Evolutionary conservation across 2,888 invertebrate species (phyloP).

Genomic region (Caenorhabditis afra): DNA sequence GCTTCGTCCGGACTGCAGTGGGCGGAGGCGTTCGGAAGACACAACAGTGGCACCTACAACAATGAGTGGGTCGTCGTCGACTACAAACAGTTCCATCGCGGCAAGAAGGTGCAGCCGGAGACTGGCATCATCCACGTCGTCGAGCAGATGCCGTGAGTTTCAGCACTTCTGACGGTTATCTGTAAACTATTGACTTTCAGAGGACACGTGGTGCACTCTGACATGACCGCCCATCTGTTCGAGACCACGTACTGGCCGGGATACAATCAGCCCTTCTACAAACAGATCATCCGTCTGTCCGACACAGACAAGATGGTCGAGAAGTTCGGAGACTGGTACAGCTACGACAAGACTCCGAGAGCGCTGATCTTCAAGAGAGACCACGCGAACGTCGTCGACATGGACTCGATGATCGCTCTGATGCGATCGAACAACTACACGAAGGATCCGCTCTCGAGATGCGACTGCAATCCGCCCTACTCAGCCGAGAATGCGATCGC

Average conservation of each 20-base stretch:
- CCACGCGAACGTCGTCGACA: conserved; percentile 83
- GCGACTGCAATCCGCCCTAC: conserved; percentile 86
- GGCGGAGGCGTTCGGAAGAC: conserved; percentile 83
- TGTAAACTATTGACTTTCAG: conserved; percentile 58
- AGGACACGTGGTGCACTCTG: conserved; percentile 72
- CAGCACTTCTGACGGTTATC: no score
- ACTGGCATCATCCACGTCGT: conserved; percentile 85
- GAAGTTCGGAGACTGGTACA: conserved; percentile 84
- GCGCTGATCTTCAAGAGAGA: conserved; percentile 82
- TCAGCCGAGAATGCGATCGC: conserved; percentile 87
- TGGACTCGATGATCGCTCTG: conserved; percentile 84
- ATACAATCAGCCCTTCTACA: conserved; percentile 85
- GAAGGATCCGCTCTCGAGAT: conserved; percentile 85
- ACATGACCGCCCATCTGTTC: conserved; percentile 72
- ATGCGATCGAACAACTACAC: conserved; percentile 86
- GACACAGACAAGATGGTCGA: conserved; percentile 84
- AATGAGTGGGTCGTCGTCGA: conserved; percentile 89
- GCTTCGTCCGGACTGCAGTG: conserved; percentile 66
- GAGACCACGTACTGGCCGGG: conserved; percentile 86
- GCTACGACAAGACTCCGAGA: conserved; percentile 80
- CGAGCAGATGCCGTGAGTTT: conserved; percentile 86
- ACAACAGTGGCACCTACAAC: conserved; percentile 88
- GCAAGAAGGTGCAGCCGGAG: conserved; percentile 50
- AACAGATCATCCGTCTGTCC: conserved; percentile 82
- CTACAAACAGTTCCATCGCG: conserved; percentile 84